Base-by-base conservation (phyloP, 2,888 invertebrate genomes). In the Nemapogon koenigi region DNA sequence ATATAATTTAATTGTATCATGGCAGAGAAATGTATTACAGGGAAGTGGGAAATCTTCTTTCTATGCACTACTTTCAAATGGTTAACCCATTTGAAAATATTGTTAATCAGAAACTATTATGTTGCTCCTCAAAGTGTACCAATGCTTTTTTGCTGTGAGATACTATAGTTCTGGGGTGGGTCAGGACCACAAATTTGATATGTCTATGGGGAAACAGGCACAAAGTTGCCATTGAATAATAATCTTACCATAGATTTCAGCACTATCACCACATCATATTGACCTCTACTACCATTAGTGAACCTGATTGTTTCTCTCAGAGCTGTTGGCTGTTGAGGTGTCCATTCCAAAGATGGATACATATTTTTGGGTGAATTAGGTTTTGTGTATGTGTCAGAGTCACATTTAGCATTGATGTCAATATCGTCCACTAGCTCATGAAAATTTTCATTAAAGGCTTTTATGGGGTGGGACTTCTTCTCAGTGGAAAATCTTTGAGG, bases 181-280 rank as follows among this genome's bases (percentile, higher is more conserved):
- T 22, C 22, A 22, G 10, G 10, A 22, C 22, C 6, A 6, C 22
- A 22, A 22, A 22, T 10, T 22, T 22, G 10, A 22, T 10, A n/a
- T n/a, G 7, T 22, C 10, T 10, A 22, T 22, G 7, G 7, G 10
- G 25, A 22, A n/a, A n/a, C n/a, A n/a, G n/a, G n/a, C n/a, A n/a
- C n/a, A n/a, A n/a, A n/a, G n/a, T n/a, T n/a, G n/a, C n/a, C n/a
- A n/a, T 28, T 15, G 22, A 35, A 3, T 16, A 10, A 3, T 11
- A 19, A 35, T 47, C 49, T 58, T 59, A 79, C 79, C 70, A 81
- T 52, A 33, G 86, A 81, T 55, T 87, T 88, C 11, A 87, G 72
- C 4, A 84, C 80, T 3, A 88, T 63, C 46, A 83, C 75, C 3
- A 89, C 79, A 53, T 89, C 87, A 65, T 85, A 86, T 52, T 84